Base-by-base conservation (phyloP, 2,113 vertebrate species). In the Tragelaphus buxtoni region DNA sequence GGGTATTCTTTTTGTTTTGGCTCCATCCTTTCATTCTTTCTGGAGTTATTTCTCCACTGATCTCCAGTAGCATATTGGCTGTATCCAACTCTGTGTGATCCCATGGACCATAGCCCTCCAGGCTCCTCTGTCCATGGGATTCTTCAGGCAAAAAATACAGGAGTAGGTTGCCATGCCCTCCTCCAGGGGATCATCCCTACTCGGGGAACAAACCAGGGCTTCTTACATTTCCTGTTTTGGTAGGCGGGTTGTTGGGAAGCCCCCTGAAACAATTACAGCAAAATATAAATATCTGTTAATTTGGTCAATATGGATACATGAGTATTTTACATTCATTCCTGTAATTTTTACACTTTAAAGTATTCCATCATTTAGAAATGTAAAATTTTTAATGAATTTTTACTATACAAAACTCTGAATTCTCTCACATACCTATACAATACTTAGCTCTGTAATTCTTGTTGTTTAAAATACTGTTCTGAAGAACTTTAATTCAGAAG, bases 381-480 rank as follows among this genome's bases (percentile, higher is more conserved):
- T 58, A 6, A n/a, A 42, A 53, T 80, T 82, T 90, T 51, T 82
- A 93, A 53, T 55, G 11, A 72, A 95, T 5, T 90, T 47, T 13
- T 91, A 45, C 39, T 65, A 74, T 47, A 76, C 1, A 88, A 81
- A 49, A 88, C 63, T 58, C 81, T 90, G 47, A 82, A 10, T 72
- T 95, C 42, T 45, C 20, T 53, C n/a, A 51, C 28, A 88, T 9
- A 82, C 13, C 9, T 45, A 83, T 7, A 83, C 2, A 86, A 51
- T 35, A 90, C 42, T 88, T 63, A 86, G 11, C 49, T 97, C 84
- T 87, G 1, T 72, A 82, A 95, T 82, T 87, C 45, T 55, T 65
- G 53, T 20, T 72, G 2, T 88, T 94, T 92, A 58, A 95, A 77
- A 94, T 72, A 95, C 20, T 69, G 39, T 65, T 96, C 80, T 65